Evolutionary conservation across 2,888 invertebrate species (phyloP), one percentile per base, ranked within the genome.

Genomic region (Plusia festucae): DNA sequence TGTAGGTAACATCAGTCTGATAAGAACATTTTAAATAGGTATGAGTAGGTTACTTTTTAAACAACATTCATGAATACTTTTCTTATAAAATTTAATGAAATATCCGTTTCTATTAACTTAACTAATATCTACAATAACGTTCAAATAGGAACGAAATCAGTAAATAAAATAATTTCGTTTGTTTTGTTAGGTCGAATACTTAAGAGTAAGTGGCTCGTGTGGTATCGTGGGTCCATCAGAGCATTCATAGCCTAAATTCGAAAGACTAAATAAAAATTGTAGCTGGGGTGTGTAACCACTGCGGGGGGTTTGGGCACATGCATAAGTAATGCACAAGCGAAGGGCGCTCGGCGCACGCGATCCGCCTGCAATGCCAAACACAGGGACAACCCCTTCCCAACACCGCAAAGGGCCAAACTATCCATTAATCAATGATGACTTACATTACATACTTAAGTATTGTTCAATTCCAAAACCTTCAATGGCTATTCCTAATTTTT

Each of bases 321-420:
- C 93, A 95, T 94, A 93, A 94, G 92, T 94, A 93, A 94, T 94
- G 91, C 92, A 91, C 81, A 82, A 85, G 87, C 87, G 91, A 90
- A 93, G 93, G 93, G 92, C 90, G 90, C 77, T 58, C 83, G 86
- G 88, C 90, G 88, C 94, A 93, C 94, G 93, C 93, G 91, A 93
- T 89, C 85, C 84, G 83, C 79, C 84, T 82, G 86, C 90, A 84
- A 77, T 84, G 87, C 88, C 89, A 89, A 88, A 87, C 83, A 82
- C 79, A 80, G 85, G 84, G 84, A 72, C 87, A 83, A 87, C 86
- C 89, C 87, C 86, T 83, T 81, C 78, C 81, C 74, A 84, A 83
- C 82, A 84, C 82, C 85, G 79, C 85, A 77, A 87, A 86, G 83
- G 79, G 82, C 85, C 80, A 82, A 80, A 84, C 86, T 85, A 89